These are phyloP conservation scores for Macrosoma leucophasiata DNA, from an alignment of 2,888 invertebrate genomes.

Conservation along the genomic window DNA sequence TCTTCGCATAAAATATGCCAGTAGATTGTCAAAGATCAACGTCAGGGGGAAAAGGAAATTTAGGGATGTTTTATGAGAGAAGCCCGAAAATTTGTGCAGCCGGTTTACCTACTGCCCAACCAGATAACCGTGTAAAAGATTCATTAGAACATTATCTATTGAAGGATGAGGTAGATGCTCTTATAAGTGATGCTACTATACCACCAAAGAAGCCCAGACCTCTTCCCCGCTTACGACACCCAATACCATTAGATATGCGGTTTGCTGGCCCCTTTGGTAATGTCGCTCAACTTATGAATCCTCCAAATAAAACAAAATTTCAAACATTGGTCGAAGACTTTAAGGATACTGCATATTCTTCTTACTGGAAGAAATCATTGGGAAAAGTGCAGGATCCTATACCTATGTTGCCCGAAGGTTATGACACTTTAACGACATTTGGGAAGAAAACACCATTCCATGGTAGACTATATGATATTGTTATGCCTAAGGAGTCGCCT, in stretches of 20 bases:
- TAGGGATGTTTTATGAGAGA: conserved; percentile 53
- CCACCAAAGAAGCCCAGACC: conserved; percentile 43
- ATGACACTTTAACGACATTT: conserved; percentile 46
- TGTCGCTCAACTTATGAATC: conserved; percentile 41
- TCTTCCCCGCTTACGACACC: conserved; percentile 43
- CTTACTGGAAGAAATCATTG: conserved; percentile 54
- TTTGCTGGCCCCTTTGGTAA: conserved; percentile 40
- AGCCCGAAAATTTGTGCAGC: conserved; percentile 55
- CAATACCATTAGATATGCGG: conserved; percentile 43
- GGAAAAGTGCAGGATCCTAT: conserved; percentile 43
- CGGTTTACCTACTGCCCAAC: conserved; percentile 50
- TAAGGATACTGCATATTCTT: conserved; percentile 49
- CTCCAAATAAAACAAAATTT: conserved; percentile 51
- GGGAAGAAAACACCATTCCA: conserved; percentile 43
- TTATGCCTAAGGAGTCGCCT: conserved; percentile 50
- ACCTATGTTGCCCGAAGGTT: conserved; percentile 58
- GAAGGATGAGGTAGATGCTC: conserved; percentile 54
- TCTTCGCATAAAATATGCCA: conserved; percentile 28
- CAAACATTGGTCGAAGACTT: conserved; percentile 49
- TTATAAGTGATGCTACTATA: conserved; percentile 49
- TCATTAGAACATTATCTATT: conserved; percentile 49
- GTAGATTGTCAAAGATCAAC: conserved; percentile 45
- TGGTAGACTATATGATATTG: conserved; percentile 51
- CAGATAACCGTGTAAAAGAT: conserved; percentile 38
- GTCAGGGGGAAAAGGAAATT: conserved; percentile 58